These are phyloP conservation scores for Heliconius hermathena DNA, from an alignment of 1,140 invertebrate species.

Conservation along the genomic window DNA sequence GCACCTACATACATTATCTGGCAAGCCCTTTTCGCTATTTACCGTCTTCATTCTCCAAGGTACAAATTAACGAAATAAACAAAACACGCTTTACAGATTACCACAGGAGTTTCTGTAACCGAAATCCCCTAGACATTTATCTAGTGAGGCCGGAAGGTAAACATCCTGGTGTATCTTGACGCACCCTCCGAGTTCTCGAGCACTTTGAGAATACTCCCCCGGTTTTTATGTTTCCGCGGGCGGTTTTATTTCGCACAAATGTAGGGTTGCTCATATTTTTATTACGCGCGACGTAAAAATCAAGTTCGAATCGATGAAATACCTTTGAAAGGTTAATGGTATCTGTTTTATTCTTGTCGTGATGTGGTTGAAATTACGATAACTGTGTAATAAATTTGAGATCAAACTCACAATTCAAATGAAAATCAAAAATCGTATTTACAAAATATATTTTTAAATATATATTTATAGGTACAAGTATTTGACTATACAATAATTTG, in stretches of 20 bases:
- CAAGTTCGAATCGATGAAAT: constrained; percentile 27
- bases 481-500: too few relatives aligned
- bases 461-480: too few relatives aligned
- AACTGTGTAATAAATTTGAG: not conserved
- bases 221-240: constrained; percentile 66
- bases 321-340: constrained; percentile 18
- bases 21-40: not conserved
- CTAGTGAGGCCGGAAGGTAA: constrained; percentile 51
- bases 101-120: constrained; percentile 20
- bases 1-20: not conserved
- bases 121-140: constrained; percentile 54
- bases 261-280: constrained; percentile 67
- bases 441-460: too few relatives aligned
- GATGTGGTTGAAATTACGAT: not conserved
- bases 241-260: constrained; percentile 59
- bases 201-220: constrained; percentile 39
- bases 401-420: too few relatives aligned
- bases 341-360: not conserved
- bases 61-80: constrained; percentile 17
- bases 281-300: constrained; percentile 55
- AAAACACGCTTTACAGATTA: constrained; percentile 10
- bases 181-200: constrained; percentile 36
- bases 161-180: constrained; percentile 52
- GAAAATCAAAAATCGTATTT: too few relatives aligned
- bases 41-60: not conserved